Evolutionary conservation across 2,888 invertebrate genomes (phyloP), one percentile per base, ranked within the genome.

Genomic region (Calliopum simillimum): DNA sequence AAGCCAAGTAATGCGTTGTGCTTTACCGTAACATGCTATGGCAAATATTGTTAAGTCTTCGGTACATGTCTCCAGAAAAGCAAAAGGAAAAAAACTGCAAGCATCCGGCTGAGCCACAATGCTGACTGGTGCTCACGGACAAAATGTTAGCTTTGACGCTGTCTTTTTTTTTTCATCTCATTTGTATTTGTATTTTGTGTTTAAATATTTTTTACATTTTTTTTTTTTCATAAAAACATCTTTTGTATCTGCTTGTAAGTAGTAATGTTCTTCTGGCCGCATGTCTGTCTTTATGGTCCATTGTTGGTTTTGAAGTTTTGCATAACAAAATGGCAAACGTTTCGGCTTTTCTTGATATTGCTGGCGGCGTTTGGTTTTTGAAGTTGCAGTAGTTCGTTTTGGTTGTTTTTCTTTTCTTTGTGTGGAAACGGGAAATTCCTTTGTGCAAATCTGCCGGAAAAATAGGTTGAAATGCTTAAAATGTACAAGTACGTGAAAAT

Each of bases 281-380:
- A 33, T 33, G 33, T 8, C 33, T 33, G 33, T 8, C 33, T 61
- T 43, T 21, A 61, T 46, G 46, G 65, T 51, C 43, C 58, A 59
- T 67, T 67, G 67, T 67, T 67, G 59, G 47, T 59, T 67, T n/a
- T 46, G 46, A 43, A 59, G 19, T 63, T 68, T 68, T 68, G 62
- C 68, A 62, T 68, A 62, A 68, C 68, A 68, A 68, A 68, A 61
- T 68, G 68, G 68, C 43, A 68, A 68, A 68, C 59, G 62, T 67
- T 67, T 67, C 11, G 33, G 33, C 11, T 6, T 33, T 33, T 33
- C 23, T n/a, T 12, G 16, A 14, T 8, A 8, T 8, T 8, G 8
- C 33, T 53, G 53, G 65, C 64, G 64, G 64, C 41, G 19, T 47
- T 64, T 49, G 43, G 70, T 76, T 75, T 73, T 78, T 75, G 46